Evolutionary conservation across 2,888 invertebrate species (phyloP), one percentile per base, ranked within the genome.

Genomic region (Melitaea athalia): DNA sequence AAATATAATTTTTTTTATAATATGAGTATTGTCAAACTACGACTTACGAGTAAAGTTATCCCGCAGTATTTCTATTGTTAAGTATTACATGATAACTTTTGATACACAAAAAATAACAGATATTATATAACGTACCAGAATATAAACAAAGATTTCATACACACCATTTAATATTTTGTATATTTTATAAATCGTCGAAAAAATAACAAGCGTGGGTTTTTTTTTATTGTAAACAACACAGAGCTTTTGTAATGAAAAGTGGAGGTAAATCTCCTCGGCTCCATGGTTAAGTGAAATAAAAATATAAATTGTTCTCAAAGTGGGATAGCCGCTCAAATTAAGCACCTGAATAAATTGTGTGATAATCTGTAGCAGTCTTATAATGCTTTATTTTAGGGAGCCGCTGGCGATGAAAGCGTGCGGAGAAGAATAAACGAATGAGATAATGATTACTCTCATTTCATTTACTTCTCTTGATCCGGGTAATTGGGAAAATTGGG

Each of bases 291-390:
- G 87, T 87, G 88, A 89, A 91, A 91, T 91, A 91, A 91, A 90
- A 90, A 89, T 88, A 90, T 88, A 91, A 91, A 91, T 90, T 88
- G 85, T 83, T 78, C 86, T 81, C 85, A 85, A 88, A 91, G 88
- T 87, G 87, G 86, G 86, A 87, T 88, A 82, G 89, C 84, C 87
- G 85, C 89, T 89, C 88, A 91, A 92, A 92, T 91, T 89, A 92
- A 92, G 91, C 92, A 91, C 91, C 92, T 91, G 92, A 91, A 92
- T 92, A 92, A 92, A 92, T 92, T 92, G 89, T 88, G 89, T 86
- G 91, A 91, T 92, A 92, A 92, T 92, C 92, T 91, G 79, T 79
- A 86, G 86, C 85, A 87, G 89, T 91, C 87, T 89, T 89, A 89
- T 87, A 90, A 89, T 90, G 89, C 84, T 88, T 89, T 86, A 86